Percentiles rank a stretch among this genome's conserved stretches.
These are phyloP conservation scores for Himalopsyche tibetana DNA, from an alignment of 2,888 invertebrate genomes.

Conservation along the genomic window DNA sequence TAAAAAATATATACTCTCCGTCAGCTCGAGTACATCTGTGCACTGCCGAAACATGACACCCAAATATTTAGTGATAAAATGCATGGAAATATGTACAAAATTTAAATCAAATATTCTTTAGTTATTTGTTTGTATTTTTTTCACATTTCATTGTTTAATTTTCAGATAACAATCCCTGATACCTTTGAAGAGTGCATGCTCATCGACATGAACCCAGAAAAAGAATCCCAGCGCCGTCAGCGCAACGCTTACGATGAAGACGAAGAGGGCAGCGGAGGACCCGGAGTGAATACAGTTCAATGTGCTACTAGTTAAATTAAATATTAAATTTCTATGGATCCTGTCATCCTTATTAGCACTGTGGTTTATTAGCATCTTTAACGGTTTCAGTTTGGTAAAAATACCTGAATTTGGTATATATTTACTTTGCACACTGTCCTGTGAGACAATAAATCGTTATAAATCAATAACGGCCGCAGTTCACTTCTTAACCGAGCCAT, in stretches of 20 bases:
- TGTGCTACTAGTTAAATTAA: slow-evolving; percentile 85
- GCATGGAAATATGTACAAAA: too few relatives aligned
- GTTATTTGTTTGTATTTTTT: too few relatives aligned
- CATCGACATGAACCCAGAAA: slow-evolving; percentile 87
- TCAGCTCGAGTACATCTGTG: too few relatives aligned
- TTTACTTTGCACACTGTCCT: slow-evolving; percentile 2
- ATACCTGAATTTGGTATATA: background rate
- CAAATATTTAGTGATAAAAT: too few relatives aligned
- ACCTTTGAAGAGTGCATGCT: slow-evolving; percentile 85
- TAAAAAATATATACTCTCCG: too few relatives aligned
- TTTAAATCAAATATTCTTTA: too few relatives aligned
- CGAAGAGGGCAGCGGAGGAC: slow-evolving; percentile 85
- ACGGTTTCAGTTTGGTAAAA: slow-evolving; percentile 19
- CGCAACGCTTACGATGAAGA: slow-evolving; percentile 86
- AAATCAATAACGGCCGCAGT: background rate
- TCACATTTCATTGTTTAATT: background rate
- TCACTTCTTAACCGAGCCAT: background rate
- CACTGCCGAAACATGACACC: too few relatives aligned
- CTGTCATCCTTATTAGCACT: background rate
- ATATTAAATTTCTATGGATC: slow-evolving; percentile 44
- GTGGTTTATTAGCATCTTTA: slow-evolving; percentile 18
- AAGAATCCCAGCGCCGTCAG: slow-evolving; percentile 81
- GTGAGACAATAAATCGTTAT: slow-evolving; percentile 1
- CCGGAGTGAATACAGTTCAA: slow-evolving; percentile 84
- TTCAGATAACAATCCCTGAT: slow-evolving; percentile 81